These are phyloP conservation scores for Salarias fasciatus DNA, from an alignment of 2,797 vertebrate species.

Conservation along the genomic window DNA sequence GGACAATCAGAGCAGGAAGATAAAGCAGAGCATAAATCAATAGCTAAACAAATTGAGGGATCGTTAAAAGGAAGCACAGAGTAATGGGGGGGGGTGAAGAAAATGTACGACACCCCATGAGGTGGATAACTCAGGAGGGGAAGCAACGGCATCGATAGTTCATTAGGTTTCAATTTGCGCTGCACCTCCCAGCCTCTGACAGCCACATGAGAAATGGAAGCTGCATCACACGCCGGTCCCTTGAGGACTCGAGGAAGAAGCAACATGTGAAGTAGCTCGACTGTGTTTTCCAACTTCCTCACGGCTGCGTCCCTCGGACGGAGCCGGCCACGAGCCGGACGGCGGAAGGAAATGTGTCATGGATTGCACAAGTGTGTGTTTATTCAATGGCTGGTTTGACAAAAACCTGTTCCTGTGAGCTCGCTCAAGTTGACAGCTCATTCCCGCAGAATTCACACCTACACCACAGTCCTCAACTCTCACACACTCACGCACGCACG, in stretches of 20 bases:
- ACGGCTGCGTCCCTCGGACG: slow-evolving; percentile 15
- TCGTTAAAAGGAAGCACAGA: slow-evolving; percentile 12
- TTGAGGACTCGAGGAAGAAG: slow-evolving; percentile 14
- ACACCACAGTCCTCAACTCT: slow-evolving; percentile 31
- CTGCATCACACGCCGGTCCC: slow-evolving; percentile 11
- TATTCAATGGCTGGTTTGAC: slow-evolving; percentile 49
- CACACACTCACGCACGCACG: slow-evolving; percentile 13
- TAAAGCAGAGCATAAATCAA: slow-evolving; percentile 29
- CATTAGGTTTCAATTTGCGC: slow-evolving; percentile 46
- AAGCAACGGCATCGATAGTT: slow-evolving; percentile 33
- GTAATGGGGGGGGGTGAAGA: slow-evolving; percentile 16
- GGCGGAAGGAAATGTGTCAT: slow-evolving; percentile 38
- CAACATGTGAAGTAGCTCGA: slow-evolving; percentile 3
- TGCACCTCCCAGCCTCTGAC: slow-evolving; percentile 7
- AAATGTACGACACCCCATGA: slow-evolving; percentile 21
- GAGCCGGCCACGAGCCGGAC: slow-evolving; percentile 8
- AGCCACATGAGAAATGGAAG: slow-evolving; percentile 14
- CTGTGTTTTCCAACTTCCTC: slow-evolving; percentile 16
- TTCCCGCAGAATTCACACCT: slow-evolving; percentile 51
- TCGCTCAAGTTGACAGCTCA: slow-evolving; percentile 52
- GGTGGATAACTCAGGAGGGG: slow-evolving; percentile 35
- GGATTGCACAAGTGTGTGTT: slow-evolving; percentile 54
- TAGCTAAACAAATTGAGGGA: slow-evolving; percentile 24
- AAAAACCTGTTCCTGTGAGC: slow-evolving; percentile 78
- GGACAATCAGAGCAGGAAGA: neutral